Conservation (phyloP, 2,888 invertebrate species). For the Thumatha senex region DNA sequence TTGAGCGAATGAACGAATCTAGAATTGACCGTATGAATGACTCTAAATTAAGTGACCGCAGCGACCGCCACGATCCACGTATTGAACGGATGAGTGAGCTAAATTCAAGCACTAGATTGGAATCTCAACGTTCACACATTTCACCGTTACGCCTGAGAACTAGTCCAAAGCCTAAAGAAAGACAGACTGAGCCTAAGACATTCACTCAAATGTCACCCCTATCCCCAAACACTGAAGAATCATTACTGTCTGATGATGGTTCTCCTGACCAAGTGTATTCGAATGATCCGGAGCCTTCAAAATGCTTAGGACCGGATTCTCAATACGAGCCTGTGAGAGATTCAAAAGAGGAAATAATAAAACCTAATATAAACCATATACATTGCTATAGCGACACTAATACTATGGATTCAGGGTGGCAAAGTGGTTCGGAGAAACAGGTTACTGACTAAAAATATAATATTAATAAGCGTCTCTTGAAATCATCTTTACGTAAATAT, state of each 20-base stretch:
- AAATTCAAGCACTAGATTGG: slow-evolving; percentile 66
- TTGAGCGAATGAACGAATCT: slow-evolving; percentile 44
- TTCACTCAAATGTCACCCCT: slow-evolving; percentile 65
- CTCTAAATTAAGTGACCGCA: slow-evolving; percentile 42
- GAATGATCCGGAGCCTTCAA: slow-evolving; percentile 64
- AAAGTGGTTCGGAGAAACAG: slow-evolving; percentile 86
- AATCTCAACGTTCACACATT: slow-evolving; percentile 60
- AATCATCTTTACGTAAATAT: neutral
- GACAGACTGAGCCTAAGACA: slow-evolving; percentile 50
- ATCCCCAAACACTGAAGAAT: slow-evolving; percentile 74
- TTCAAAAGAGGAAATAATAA: slow-evolving; percentile 63
- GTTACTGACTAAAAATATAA: slow-evolving; percentile 63
- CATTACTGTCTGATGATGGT: slow-evolving; percentile 69
- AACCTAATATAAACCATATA: slow-evolving; percentile 64
- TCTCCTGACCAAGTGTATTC: slow-evolving; percentile 59
- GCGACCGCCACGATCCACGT: slow-evolving; percentile 37
- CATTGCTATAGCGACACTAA: slow-evolving; percentile 84
- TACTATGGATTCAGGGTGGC: slow-evolving; percentile 88
- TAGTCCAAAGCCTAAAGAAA: slow-evolving; percentile 59
- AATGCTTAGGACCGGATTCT: slow-evolving; percentile 71
- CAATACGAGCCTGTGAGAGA: slow-evolving; percentile 72
- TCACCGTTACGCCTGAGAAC: slow-evolving; percentile 62
- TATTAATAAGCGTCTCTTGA: neutral
- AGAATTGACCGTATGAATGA: slow-evolving; percentile 54
- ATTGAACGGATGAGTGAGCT: slow-evolving; percentile 60